These are phyloP conservation scores for Heliconius sara DNA, from an alignment of 2,888 invertebrate genomes.

Conservation along the genomic window DNA sequence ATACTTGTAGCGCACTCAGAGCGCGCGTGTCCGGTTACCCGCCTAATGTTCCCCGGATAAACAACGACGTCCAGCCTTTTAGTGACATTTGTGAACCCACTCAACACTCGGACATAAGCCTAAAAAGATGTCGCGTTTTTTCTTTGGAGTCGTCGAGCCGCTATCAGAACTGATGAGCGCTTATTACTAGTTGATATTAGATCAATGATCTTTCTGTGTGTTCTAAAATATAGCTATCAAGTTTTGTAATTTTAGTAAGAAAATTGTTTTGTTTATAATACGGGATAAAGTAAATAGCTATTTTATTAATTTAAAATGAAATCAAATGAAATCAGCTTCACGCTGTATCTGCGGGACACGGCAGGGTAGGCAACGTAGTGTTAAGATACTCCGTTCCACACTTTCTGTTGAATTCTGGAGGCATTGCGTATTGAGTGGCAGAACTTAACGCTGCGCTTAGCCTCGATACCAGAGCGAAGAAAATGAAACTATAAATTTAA, in stretches of 20 bases:
- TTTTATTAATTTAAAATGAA: too few relatives aligned
- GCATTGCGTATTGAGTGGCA: too few relatives aligned
- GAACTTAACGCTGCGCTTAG: too few relatives aligned
- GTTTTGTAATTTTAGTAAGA: background rate
- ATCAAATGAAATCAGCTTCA: too few relatives aligned
- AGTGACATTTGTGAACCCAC: slow-evolving; percentile 84
- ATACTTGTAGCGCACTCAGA: slow-evolving; percentile 84
- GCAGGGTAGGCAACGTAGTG: too few relatives aligned
- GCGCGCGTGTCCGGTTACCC: slow-evolving; percentile 84
- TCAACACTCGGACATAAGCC: slow-evolving; percentile 81
- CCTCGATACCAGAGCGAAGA: too few relatives aligned
- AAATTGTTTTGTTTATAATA: background rate
- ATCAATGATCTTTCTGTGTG: background rate
- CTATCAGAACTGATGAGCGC: slow-evolving; percentile 25
- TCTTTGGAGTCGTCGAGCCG: slow-evolving; percentile 69
- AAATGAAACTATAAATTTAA: too few relatives aligned
- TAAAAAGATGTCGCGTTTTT: slow-evolving; percentile 79
- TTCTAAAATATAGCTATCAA: background rate
- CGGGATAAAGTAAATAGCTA: too few relatives aligned
- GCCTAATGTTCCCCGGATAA: slow-evolving; percentile 84
- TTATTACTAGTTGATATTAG: background rate
- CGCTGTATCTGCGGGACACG: too few relatives aligned
- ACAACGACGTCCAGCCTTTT: slow-evolving; percentile 84
- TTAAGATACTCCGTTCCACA: too few relatives aligned
- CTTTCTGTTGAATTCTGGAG: too few relatives aligned